Conservation (phyloP, 1,140 invertebrate species). For the Samia ricini region DNA sequence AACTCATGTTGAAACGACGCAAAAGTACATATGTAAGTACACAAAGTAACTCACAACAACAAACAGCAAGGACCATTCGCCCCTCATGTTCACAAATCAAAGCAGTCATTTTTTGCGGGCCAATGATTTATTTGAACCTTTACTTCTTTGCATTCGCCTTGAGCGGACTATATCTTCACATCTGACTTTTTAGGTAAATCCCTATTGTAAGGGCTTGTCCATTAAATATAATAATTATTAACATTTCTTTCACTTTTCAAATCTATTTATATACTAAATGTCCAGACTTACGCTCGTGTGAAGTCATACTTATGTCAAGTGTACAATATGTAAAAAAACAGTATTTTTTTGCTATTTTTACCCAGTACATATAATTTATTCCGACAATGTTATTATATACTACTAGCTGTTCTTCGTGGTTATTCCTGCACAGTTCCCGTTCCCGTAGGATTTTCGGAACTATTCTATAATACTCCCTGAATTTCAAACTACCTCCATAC, state of each 20-base stretch:
- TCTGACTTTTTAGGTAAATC: slow-evolving; percentile 21
- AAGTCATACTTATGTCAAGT: too few species aligned
- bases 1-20: neutral
- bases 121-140: slow-evolving; percentile 36
- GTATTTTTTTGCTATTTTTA: too few species aligned
- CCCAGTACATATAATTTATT: too few species aligned
- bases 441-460: too few species aligned
- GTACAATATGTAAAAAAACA: too few species aligned
- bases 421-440: too few species aligned
- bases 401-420: too few species aligned
- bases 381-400: too few species aligned
- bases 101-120: slow-evolving; percentile 26
- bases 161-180: slow-evolving; percentile 23
- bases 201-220: slow-evolving; percentile 13
- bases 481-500: too few species aligned
- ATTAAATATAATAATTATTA: slow-evolving; percentile 1
- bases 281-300: too few species aligned
- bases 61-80: slow-evolving; percentile 20
- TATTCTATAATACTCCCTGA: too few species aligned
- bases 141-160: slow-evolving; percentile 33
- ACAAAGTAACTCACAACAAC: neutral
- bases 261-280: too few species aligned
- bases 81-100: slow-evolving; percentile 17
- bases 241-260: neutral
- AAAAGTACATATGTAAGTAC: neutral